Percentiles rank a stretch among this genome's conserved stretches.
Evolutionary conservation across 2,113 vertebrate species (phyloP).

Genomic region (Muscicapa adusta): DNA sequence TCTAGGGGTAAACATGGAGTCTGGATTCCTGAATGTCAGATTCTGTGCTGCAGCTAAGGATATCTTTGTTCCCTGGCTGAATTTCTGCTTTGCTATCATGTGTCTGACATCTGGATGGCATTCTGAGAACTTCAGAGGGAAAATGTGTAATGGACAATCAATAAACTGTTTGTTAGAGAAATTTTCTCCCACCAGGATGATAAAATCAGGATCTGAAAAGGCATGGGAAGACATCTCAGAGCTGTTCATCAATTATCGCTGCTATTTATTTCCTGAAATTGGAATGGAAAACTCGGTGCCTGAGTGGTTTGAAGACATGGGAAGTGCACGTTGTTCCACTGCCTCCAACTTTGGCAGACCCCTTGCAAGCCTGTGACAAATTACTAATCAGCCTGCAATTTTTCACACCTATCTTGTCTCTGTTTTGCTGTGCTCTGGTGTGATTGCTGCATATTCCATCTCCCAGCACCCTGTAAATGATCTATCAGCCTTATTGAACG

Average conservation of each 20-base stretch:
- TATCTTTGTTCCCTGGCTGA: background rate
- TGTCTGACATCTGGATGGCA: background rate
- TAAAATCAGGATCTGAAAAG: background rate
- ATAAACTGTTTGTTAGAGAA: constrained; percentile 9
- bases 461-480: constrained; percentile 14
- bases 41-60: background rate
- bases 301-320: background rate
- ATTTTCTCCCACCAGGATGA: background rate
- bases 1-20: background rate
- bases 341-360: background rate
- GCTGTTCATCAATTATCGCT: constrained; percentile 20
- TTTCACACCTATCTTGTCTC: background rate
- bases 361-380: constrained; percentile 2
- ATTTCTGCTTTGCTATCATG: background rate
- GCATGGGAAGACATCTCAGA: background rate
- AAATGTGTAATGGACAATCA: background rate
- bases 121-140: background rate
- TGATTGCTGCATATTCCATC: background rate
- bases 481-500: background rate
- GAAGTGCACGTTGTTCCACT: background rate
- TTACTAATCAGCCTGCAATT: background rate
- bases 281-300: background rate
- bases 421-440: background rate
- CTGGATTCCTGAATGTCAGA: background rate
- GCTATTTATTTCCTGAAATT: background rate